These are phyloP conservation scores for Elmis aenea DNA, from an alignment of 2,888 invertebrate genomes.

Conservation along the genomic window DNA sequence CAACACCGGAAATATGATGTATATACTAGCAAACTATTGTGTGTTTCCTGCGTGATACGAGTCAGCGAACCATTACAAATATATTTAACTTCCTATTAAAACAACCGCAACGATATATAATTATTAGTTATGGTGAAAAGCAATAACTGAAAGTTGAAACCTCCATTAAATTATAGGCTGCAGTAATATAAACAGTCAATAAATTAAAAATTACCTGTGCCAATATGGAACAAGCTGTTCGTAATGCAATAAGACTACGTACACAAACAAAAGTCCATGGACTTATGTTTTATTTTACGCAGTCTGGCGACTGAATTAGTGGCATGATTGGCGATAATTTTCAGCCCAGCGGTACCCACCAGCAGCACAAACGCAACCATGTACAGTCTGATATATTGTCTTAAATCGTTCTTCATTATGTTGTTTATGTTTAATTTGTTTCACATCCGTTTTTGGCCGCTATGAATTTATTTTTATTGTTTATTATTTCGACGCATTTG, in stretches of 20 bases:
- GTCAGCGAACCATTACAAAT: conserved; percentile 19
- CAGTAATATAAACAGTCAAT: background rate
- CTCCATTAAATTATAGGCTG: background rate
- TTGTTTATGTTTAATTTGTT: too few species aligned
- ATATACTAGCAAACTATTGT: conserved; percentile 14
- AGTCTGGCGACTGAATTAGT: conserved; percentile 11
- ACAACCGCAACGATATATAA: conserved; percentile 19
- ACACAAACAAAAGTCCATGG: too few species aligned
- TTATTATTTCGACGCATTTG: too few species aligned
- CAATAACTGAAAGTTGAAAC: background rate
- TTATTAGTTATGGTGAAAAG: conserved; percentile 14
- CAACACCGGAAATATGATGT: conserved; percentile 15
- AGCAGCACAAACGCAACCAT: too few species aligned
- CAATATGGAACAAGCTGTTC: background rate
- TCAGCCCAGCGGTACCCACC: conserved; percentile 11
- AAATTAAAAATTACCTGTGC: background rate
- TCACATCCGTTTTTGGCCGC: too few species aligned
- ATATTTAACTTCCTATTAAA: conserved; percentile 23
- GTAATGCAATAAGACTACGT: conserved; percentile 2
- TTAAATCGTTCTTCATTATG: too few species aligned
- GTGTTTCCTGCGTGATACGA: conserved; percentile 13
- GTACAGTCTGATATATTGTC: too few species aligned
- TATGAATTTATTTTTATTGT: too few species aligned
- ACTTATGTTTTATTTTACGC: conserved; percentile 10
- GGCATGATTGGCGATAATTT: conserved; percentile 13